Percentiles rank a stretch among this genome's conserved stretches.
Evolutionary conservation across 2,797 vertebrate species (phyloP).

Genomic region (Silurus lanzhouensis): DNA sequence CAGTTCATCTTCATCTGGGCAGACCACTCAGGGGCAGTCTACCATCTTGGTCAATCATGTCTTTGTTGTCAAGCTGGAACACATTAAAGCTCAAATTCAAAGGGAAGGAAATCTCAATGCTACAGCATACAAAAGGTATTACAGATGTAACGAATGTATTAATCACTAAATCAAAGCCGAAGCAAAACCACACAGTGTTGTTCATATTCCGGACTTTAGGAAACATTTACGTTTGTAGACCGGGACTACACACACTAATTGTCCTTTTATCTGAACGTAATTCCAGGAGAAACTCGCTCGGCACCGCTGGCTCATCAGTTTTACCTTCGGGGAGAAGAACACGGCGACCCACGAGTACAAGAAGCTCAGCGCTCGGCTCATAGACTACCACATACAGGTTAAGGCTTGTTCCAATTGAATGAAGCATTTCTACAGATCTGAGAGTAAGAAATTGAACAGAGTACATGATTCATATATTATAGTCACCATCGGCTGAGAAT

Average conservation of each 20-base stretch:
- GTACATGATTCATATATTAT: no score
- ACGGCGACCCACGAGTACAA: constrained; percentile 83
- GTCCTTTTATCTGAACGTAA: background rate
- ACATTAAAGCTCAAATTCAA: background rate
- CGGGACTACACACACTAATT: background rate
- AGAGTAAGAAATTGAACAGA: background rate
- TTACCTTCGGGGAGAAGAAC: constrained; percentile 81
- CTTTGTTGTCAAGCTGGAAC: background rate
- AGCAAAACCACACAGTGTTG: background rate
- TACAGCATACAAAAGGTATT: background rate
- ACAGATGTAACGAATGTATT: background rate
- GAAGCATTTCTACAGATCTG: background rate
- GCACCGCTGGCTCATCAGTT: constrained; percentile 93
- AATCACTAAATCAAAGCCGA: background rate
- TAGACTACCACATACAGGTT: constrained; percentile 90
- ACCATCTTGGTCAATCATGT: background rate
- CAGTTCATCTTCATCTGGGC: background rate
- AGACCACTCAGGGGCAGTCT: background rate
- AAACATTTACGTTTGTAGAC: background rate
- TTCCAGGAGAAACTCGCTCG: constrained; percentile 82
- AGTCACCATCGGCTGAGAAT: background rate
- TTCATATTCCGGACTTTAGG: background rate
- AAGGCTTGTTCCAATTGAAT: background rate
- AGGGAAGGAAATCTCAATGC: background rate
- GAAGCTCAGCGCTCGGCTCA: constrained; percentile 85